phyloP scores from a whole-genome alignment of 2,888 invertebrate species.

The Clitarchus hookeri region DNA sequence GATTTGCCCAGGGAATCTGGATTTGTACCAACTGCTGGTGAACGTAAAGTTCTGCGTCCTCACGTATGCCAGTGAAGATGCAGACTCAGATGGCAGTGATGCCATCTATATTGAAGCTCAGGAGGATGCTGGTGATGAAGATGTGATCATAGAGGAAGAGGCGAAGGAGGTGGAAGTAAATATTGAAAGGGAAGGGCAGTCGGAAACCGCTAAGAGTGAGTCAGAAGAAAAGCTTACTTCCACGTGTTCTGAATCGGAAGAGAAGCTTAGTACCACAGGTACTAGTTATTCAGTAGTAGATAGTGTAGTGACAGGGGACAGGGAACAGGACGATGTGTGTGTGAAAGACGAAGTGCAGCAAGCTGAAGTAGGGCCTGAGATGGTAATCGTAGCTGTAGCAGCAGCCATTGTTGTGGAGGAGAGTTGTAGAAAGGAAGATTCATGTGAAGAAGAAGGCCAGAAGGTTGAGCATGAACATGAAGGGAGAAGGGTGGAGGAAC shows the following conservation, averaged over 20 bases:
- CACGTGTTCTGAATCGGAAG: constrained; percentile 24
- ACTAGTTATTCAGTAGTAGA: background rate
- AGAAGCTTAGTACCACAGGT: too few species aligned
- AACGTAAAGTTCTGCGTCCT: constrained; percentile 26
- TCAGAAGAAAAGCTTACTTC: background rate
- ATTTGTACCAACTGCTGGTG: constrained; percentile 58
- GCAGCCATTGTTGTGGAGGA: background rate
- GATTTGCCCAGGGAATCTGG: constrained; percentile 44
- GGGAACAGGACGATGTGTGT: background rate
- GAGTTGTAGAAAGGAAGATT: background rate
- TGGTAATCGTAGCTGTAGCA: background rate
- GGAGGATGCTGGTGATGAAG: constrained; percentile 37
- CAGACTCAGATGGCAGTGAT: constrained; percentile 22
- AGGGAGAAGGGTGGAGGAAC: background rate
- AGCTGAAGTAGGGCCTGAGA: background rate
- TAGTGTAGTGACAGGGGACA: background rate
- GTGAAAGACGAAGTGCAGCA: background rate
- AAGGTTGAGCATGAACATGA: background rate
- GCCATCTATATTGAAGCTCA: constrained; percentile 35
- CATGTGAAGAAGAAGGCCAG: background rate
- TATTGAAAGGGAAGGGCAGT: constrained; percentile 47
- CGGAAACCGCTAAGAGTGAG: constrained; percentile 52
- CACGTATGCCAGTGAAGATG: background rate
- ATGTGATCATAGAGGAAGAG: constrained; percentile 51
- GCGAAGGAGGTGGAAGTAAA: constrained; percentile 40